These are phyloP conservation scores for Molossus alvarezi DNA, from an alignment of 2,797 vertebrate species.

Conservation along the genomic window DNA sequence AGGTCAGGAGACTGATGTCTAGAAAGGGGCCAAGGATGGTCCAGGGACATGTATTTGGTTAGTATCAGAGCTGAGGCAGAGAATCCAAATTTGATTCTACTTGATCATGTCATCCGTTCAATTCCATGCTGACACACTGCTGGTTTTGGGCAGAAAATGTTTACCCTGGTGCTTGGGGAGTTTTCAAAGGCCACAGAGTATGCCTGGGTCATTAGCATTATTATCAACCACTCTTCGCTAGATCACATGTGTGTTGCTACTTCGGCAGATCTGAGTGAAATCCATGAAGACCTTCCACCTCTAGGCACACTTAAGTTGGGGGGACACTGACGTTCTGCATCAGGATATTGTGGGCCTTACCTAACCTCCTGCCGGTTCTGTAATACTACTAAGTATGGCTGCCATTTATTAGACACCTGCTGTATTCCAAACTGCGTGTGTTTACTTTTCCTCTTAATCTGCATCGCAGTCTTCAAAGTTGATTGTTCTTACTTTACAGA, in stretches of 20 bases:
- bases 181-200: not conserved
- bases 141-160: not conserved
- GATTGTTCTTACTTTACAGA: not conserved
- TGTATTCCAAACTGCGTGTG: accelerated
- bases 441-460: accelerated
- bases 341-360: not conserved
- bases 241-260: accelerated
- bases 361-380: not conserved
- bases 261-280: not conserved
- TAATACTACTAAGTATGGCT: accelerated
- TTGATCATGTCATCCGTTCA: not conserved
- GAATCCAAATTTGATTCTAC: not conserved
- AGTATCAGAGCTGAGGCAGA: not conserved
- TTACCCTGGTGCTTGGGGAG: not conserved
- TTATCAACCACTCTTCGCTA: not conserved
- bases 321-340: not conserved
- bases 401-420: accelerated
- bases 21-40: not conserved
- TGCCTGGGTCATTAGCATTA: not conserved
- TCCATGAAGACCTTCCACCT: not conserved
- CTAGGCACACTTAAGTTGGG: not conserved
- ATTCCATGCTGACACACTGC: not conserved
- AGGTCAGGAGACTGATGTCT: not conserved
- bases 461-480: not conserved
- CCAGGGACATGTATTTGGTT: not conserved